A percentile compares a stretch with the other conserved stretches of the same genome.
These are phyloP conservation scores for Brachionus paranguensis DNA, from an alignment of 1,140 invertebrate genomes.

Conservation along the genomic window DNA sequence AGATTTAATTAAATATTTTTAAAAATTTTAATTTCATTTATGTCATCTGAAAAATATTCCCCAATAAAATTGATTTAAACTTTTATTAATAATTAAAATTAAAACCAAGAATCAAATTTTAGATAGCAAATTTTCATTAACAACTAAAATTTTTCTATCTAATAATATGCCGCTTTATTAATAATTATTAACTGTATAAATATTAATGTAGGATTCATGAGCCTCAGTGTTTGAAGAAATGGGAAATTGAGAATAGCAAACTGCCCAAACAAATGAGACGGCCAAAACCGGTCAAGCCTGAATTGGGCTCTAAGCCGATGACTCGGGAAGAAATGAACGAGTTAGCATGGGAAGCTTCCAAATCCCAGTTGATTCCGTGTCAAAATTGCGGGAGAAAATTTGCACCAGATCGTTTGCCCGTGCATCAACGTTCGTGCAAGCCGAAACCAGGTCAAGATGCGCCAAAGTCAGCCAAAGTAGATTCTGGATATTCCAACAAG, in stretches of 20 bases:
- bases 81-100: no score
- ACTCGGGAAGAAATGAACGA: neutral
- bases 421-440: slow-evolving; percentile 64
- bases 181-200: neutral
- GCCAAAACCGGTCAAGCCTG: slow-evolving; percentile 60
- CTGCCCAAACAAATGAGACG: slow-evolving; percentile 58
- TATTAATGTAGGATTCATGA: slow-evolving; percentile 20
- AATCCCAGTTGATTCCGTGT: slow-evolving; percentile 61
- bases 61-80: no score
- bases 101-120: no score
- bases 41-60: no score
- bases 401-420: slow-evolving; percentile 62
- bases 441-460: slow-evolving; percentile 43
- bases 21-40: no score
- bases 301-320: neutral
- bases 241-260: slow-evolving; percentile 63
- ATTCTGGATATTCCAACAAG: neutral
- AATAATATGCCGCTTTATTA: no score
- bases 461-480: neutral
- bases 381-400: slow-evolving; percentile 65
- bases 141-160: no score
- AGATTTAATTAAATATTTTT: no score
- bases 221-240: slow-evolving; percentile 56
- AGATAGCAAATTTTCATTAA: no score
- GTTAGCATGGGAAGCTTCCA: slow-evolving; percentile 54